Evolutionary conservation across 2,113 vertebrate genomes (phyloP), one percentile per base, ranked within the genome.

Genomic region (Lethenteron reissneri): DNA sequence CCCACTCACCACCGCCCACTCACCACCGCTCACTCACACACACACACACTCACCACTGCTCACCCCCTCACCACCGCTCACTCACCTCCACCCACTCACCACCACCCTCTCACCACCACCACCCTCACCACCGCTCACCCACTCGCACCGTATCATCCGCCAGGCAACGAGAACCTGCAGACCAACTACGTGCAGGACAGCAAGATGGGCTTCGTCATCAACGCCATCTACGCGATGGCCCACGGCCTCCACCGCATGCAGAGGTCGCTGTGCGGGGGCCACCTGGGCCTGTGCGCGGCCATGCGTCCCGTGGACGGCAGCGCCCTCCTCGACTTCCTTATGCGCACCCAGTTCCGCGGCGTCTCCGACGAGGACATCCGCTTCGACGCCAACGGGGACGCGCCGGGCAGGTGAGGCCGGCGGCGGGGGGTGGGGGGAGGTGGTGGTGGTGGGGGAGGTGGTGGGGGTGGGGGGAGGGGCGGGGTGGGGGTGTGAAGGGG

Each of bases 151-250:
- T 41, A 3, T 41, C 25, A 3, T 4, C 25, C 25, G 5, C 25
- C 62, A 68, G 62, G 62, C n/a, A 68, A 68, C 25, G 62, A 68
- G 25, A 15, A 21, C n/a, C 62, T 68, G 62, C 62, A 90, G 75
- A 92, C 96, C 76, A 95, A 95, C 77, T 99, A 96, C 3, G 83
- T 97, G 9, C 94, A 99, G 77, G 94, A 99, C 79, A 99, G 92
- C 77, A 99, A 99, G 82, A 99, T 99, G 94, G 94, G 94, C 72
- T 99, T 97, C 77, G 92, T 99, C 78, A 96, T 99, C 79, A 99
- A 99, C 14, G 94, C 94, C 75, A 95, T 99, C 79, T 99, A 94
- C 0, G 89, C 94, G 62, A 99, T 99, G 94, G 94, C 92, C 1
- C 86, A 99, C 0, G 94, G 94, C 1, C 85, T 99, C 2, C 90